Conservation (phyloP, 2,888 invertebrate species). For the Sinhomidia bicolor region DNA sequence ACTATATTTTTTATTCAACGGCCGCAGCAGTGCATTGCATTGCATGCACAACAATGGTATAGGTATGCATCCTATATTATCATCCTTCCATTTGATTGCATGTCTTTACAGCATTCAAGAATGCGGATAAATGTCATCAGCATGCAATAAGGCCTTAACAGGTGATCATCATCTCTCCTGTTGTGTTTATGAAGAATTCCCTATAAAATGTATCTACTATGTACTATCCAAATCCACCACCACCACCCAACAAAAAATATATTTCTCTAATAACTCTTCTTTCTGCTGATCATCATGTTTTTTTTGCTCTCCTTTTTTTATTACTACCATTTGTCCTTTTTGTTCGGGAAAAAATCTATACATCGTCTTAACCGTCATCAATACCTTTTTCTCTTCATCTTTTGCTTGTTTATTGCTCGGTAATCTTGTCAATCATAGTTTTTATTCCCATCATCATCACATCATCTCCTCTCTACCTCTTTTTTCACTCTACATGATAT, state of each 20-base stretch:
- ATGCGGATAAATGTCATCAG: conserved; percentile 32
- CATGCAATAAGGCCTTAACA: conserved; percentile 38
- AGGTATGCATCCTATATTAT: background rate
- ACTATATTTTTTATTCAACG: background rate
- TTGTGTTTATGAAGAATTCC: background rate
- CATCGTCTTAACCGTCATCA: conserved; percentile 7
- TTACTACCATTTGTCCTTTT: conserved; percentile 2
- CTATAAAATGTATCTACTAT: no score
- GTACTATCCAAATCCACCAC: no score
- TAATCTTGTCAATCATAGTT: conserved; percentile 35
- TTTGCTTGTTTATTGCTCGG: background rate
- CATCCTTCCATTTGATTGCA: background rate
- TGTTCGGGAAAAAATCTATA: conserved; percentile 10
- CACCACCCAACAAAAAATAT: conserved; percentile 3
- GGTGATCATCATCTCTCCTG: conserved; percentile 43
- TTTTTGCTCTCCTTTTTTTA: conserved; percentile 22
- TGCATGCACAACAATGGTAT: background rate
- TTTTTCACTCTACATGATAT: background rate
- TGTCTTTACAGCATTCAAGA: conserved; percentile 10
- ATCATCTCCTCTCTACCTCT: background rate
- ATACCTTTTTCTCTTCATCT: background rate
- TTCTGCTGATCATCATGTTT: conserved; percentile 2
- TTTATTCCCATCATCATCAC: conserved; percentile 35
- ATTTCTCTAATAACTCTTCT: background rate
- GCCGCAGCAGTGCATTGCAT: background rate